Evolutionary conservation across 1,140 invertebrate genomes (phyloP).

Genomic region (Papilio glaucus): DNA sequence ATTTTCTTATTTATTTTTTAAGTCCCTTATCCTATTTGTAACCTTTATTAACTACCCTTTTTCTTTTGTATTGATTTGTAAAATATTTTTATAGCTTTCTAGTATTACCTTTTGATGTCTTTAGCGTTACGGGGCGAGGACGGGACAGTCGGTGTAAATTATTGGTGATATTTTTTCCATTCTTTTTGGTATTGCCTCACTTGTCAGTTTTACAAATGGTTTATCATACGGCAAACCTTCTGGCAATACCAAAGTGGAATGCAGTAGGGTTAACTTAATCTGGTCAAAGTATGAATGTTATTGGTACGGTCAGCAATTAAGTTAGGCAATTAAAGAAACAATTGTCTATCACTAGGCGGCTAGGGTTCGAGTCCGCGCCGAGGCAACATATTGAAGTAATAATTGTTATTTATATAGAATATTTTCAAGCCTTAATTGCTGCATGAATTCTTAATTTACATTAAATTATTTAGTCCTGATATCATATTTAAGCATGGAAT

Average conservation of each 20-base stretch:
- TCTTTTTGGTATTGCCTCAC: not conserved
- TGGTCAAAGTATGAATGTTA: slow-evolving; percentile 68
- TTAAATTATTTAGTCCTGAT: too few relatives aligned
- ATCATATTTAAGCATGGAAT: too few relatives aligned
- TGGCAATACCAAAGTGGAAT: slow-evolving; percentile 49
- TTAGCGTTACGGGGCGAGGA: slow-evolving; percentile 11
- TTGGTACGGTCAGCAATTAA: slow-evolving; percentile 47
- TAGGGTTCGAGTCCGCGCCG: too few relatives aligned
- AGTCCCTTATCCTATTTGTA: slow-evolving; percentile 36
- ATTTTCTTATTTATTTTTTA: slow-evolving; percentile 65
- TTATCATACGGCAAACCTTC: slow-evolving; percentile 22
- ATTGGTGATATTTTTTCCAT: slow-evolving; percentile 34
- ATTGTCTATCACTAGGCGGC: too few relatives aligned
- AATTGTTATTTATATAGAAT: too few relatives aligned
- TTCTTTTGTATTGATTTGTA: slow-evolving; percentile 55
- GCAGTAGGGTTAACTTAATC: slow-evolving; percentile 60
- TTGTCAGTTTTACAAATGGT: not conserved
- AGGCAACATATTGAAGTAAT: too few relatives aligned
- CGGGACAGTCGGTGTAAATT: slow-evolving; percentile 16
- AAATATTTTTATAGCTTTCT: slow-evolving; percentile 26
- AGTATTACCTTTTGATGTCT: slow-evolving; percentile 13
- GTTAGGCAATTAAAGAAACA: not conserved
- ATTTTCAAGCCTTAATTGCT: too few relatives aligned
- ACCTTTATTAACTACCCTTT: slow-evolving; percentile 44
- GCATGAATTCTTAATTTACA: too few relatives aligned